Conservation (phyloP, 2,113 vertebrate genomes). For the Pterophyllum scalare region DNA sequence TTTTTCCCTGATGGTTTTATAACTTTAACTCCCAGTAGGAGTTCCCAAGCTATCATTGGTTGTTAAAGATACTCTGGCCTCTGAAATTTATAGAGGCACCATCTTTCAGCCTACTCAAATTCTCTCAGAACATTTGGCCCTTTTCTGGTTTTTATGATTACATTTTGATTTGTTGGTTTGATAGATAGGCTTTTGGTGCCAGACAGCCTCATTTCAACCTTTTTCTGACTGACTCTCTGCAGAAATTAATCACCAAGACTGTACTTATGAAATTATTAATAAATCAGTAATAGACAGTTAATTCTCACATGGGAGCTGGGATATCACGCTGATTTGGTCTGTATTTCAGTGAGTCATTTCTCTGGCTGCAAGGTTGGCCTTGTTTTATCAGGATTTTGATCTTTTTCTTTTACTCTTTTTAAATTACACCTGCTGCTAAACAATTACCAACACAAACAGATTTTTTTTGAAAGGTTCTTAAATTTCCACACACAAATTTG, state of each 20-base stretch:
- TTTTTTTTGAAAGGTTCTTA: constrained; percentile 13
- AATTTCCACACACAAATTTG: constrained; percentile 17
- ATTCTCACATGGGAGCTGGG: constrained; percentile 60
- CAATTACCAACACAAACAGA: constrained; percentile 23
- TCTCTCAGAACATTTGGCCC: constrained; percentile 12
- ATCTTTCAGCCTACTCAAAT: constrained; percentile 20
- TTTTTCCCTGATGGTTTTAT: constrained; percentile 16
- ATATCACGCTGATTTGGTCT: constrained; percentile 43
- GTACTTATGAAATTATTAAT: constrained; percentile 68
- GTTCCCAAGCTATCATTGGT: background rate
- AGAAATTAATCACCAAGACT: constrained; percentile 61
- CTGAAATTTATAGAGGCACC: constrained; percentile 38
- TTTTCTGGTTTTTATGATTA: constrained; percentile 49
- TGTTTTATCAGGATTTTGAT: constrained; percentile 41
- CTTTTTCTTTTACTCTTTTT: constrained; percentile 19
- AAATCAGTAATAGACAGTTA: constrained; percentile 63
- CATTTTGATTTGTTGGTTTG: constrained; percentile 65
- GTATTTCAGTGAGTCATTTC: constrained; percentile 63
- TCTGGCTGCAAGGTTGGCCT: constrained; percentile 41
- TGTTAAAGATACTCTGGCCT: constrained; percentile 15
- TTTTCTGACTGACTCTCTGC: constrained; percentile 41
- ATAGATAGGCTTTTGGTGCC: constrained; percentile 56
- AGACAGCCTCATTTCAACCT: constrained; percentile 48
- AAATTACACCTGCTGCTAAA: constrained; percentile 37
- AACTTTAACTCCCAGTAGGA: background rate